Evolutionary conservation across 2,888 invertebrate genomes (phyloP), one percentile per base, ranked within the genome.

Genomic region (Heliconius erato): DNA sequence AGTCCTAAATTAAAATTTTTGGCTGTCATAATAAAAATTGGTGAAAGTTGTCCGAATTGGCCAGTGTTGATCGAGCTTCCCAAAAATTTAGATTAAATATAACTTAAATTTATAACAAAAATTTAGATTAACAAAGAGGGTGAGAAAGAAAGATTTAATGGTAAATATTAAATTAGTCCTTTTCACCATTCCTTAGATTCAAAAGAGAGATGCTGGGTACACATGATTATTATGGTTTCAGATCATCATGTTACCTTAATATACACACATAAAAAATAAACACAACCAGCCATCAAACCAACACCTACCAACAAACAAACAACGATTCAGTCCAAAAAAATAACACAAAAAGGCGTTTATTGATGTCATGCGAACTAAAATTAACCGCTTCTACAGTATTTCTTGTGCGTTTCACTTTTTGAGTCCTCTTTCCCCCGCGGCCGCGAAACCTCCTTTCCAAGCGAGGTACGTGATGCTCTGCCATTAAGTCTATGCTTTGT

Each of bases 371-470:
- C 80, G 84, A 84, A 85, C 84, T 82, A 44, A 79, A 83, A 83
- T 84, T 83, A 85, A 83, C 77, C 77, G 81, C 80, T 81, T 84
- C 80, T 63, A 40, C 83, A 80, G 84, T 84, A 84, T 83, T 86
- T 86, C 86, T 86, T 82, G 90, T 86, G 87, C 93, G 90, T 95
- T 95, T 95, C 95, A 95, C 95, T 95, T 95, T 95, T 94, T 90
- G 93, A 84, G 88, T 88, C 85, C 88, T 86, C 68, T 81, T 82
- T 85, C 83, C 85, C 86, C 86, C 72, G 81, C 89, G 94, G 85
- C 95, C 94, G 91, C 91, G 91, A 94, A 94, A 95, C 95, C 94
- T 91, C 91, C 88, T 89, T 94, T 88, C 92, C 91, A 91, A 92
- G 92, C 92, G 92, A 94, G 93, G 92, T 89, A 90, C 87, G 87